Evolutionary conservation across 2,888 invertebrate genomes (phyloP), one percentile per base, ranked within the genome.

Genomic region (Aphodius granarius): DNA sequence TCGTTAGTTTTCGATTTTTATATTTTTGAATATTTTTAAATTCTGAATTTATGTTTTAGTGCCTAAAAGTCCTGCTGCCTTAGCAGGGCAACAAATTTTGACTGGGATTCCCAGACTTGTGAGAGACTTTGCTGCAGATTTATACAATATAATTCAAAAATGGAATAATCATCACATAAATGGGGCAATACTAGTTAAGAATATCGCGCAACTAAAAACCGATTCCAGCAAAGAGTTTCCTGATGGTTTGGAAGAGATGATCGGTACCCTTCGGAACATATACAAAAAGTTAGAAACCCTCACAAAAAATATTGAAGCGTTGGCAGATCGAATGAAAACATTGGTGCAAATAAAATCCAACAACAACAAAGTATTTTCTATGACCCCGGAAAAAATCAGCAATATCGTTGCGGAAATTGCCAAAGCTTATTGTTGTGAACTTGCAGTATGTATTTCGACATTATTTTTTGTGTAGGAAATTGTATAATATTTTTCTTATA

Each of bases 21-120:
- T 6, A 22, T 23, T 2, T 2, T 15, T n/a, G n/a, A n/a, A n/a
- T n/a, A n/a, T n/a, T n/a, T n/a, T n/a, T n/a, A n/a, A n/a, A n/a
- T n/a, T n/a, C n/a, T n/a, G n/a, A 68, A 21, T 68, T 68, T 63
- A 78, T 72, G 65, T 85, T 84, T 71, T 78, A 88, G 88, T 88
- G 73, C 83, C 81, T 43, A 83, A 84, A 75, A 88, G 87, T 80
- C 88, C 87, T 3, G 85, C 83, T 18, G 79, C 76, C 74, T 83
- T 84, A 65, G 81, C 84, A 1, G 86, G 87, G 74, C 88, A 84
- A 79, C 89, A 84, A 80, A 91, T 91, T 82, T 84, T 91, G 78
- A 91, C 91, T 3, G 92, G 91, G 9, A 84, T 86, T 76, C 87
- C 89, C 15, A 85, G 91, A 76, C 87, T 89, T 73, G 85, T 90